Evolutionary conservation across 2,113 vertebrate genomes (phyloP), one percentile per base, ranked within the genome.

Genomic region (Hydropotes inermis): DNA sequence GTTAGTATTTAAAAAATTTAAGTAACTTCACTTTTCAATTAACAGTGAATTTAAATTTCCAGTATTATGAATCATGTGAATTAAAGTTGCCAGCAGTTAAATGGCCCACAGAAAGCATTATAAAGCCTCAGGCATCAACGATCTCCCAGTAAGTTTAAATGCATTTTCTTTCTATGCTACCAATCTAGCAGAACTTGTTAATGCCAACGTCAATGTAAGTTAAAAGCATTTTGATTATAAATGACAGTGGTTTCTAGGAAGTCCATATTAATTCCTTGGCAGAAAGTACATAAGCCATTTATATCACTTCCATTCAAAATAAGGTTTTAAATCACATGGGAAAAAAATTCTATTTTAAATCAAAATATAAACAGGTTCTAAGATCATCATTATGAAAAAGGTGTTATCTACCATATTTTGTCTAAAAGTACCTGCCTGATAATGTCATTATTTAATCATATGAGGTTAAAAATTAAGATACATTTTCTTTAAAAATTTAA

Each of bases 11-110:
- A 97, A 97, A 98, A 92, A 97, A 98, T 92, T 97, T 98, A 97
- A 98, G 96, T 95, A 98, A 98, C 96, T 98, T 98, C 83, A 91
- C 96, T 98, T 97, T 98, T 97, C 97, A 98, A 97, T 85, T 85
- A 92, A 64, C 97, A 97, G 83, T 12, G 74, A 95, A 97, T 97
- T 97, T 96, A 98, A 97, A 97, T 98, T 97, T 95, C 94, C 97
- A 98, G 78, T 47, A 95, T 93, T 94, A 78, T 89, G 94, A 98
- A 83, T 98, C 74, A 97, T 58, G 70, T 96, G 85, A 95, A 82
- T 33, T 95, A 21, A 92, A 98, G 97, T 52, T 97, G 93, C 97
- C 85, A 95, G 95, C 94, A 94, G 97, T 74, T 78, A 93, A 83
- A 97, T 39, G 85, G 74, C 98, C 91, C 96, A 97, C 89, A 89